A percentile compares a stretch with the other conserved stretches of the same genome.
Evolutionary conservation across 2,888 invertebrate genomes (phyloP).

Genomic region (Isoperla grammatica): DNA sequence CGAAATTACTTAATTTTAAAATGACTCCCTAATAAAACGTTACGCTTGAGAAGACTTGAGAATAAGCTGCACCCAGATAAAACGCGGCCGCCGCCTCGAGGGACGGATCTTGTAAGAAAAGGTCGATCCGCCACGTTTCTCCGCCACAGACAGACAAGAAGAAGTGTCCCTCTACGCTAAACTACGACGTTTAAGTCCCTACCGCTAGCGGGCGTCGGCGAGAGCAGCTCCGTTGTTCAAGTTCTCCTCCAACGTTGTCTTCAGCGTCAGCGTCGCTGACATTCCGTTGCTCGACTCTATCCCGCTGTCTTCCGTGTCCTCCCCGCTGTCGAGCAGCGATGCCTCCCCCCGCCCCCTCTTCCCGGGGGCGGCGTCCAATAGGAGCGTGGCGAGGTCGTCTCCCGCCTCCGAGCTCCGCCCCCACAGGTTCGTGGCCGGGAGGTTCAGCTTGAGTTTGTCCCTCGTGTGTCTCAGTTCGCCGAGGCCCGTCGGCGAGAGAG

Average conservation of each 20-base stretch:
- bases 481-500: slow-evolving; percentile 40
- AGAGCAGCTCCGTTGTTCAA: too few relatives aligned
- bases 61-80: too few relatives aligned
- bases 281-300: slow-evolving; percentile 55
- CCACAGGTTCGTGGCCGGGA: slow-evolving; percentile 42
- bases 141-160: too few relatives aligned
- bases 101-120: too few relatives aligned
- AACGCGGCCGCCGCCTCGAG: too few relatives aligned
- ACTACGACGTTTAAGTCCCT: too few relatives aligned
- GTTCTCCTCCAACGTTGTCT: neutral
- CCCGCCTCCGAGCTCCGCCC: slow-evolving; percentile 30
- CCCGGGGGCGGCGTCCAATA: slow-evolving; percentile 42
- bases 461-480: slow-evolving; percentile 69
- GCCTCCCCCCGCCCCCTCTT: slow-evolving; percentile 47
- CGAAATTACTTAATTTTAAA: too few relatives aligned
- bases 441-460: slow-evolving; percentile 63
- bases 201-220: too few relatives aligned
- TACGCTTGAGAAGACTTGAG: too few relatives aligned
- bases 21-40: too few relatives aligned
- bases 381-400: slow-evolving; percentile 44
- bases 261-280: neutral
- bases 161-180: too few relatives aligned
- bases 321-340: slow-evolving; percentile 57
- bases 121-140: too few relatives aligned
- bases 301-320: slow-evolving; percentile 54